phyloP scores from a whole-genome alignment of 2,113 vertebrate genomes.

The Callorhinus ursinus region DNA sequence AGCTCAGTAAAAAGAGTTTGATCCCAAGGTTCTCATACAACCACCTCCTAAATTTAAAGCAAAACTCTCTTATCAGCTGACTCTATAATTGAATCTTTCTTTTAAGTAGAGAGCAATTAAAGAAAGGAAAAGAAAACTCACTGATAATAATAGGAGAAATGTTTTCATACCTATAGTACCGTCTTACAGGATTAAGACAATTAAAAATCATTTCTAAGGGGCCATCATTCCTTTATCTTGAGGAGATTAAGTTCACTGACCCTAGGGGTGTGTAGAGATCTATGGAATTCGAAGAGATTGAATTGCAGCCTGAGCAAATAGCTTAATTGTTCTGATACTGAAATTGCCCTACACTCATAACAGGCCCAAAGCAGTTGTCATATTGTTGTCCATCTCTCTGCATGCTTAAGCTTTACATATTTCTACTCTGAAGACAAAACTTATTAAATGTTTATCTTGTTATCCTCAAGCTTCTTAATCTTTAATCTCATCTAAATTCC shows the following conservation, averaged over 20 bases:
- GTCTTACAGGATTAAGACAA: background rate
- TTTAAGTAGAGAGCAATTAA: constrained; percentile 17
- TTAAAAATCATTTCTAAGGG: background rate
- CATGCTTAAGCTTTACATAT: constrained; percentile 65
- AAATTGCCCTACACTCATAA: background rate
- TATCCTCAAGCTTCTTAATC: constrained; percentile 71
- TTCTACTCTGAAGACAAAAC: constrained; percentile 71
- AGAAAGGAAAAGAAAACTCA: background rate
- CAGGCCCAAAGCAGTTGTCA: constrained; percentile 23
- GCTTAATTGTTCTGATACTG: background rate
- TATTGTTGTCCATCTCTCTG: constrained; percentile 66
- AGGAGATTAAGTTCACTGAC: constrained; percentile 31
- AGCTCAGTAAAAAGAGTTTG: background rate
- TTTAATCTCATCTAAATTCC: constrained; percentile 79
- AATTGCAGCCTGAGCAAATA: background rate
- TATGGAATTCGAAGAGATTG: background rate
- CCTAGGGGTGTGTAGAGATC: background rate
- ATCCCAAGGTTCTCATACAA: background rate
- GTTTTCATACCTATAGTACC: background rate
- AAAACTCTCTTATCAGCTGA: background rate
- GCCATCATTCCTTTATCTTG: constrained; percentile 2
- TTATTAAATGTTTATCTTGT: constrained; percentile 69
- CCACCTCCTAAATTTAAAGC: background rate
- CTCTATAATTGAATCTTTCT: background rate
- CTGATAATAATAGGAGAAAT: background rate